Evolutionary conservation across 2,888 invertebrate species (phyloP), one percentile per base, ranked within the genome.

Genomic region (Aromia moschata): DNA sequence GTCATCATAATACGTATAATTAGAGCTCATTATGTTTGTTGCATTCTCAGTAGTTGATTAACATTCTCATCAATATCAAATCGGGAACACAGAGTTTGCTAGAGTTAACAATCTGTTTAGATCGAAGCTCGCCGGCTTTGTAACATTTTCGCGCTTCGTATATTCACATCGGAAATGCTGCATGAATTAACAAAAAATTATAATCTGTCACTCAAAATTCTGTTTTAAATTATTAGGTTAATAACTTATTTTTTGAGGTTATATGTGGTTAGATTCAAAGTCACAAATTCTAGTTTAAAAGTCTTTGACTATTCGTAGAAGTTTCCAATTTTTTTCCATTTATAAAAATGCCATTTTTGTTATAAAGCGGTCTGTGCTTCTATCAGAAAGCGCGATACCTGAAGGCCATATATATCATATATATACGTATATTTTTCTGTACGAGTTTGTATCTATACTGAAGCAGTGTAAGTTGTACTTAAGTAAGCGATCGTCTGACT

Each of bases 381-480:
- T n/a, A 25, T 25, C 25, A 25, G 4, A 25, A 3, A 5, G 25
- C 7, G 7, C 25, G 11, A 33, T 33, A 33, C 33, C 33, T 33
- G 33, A 33, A 33, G 33, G 33, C 10, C 11, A 33, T 11, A 33
- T 11, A 33, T 33, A 33, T 11, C n/a, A 11, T 33, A 33, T 2
- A 7, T 9, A 33, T 33, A 33, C 18, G 17, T 49, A 47, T 47
- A 18, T 20, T 37, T 20, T 49, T 37, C 11, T 49, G 37, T 37
- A 49, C 36, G 37, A 14, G 30, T 10, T 41, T 14, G 52, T 40
- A 40, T 30, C 17, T 18, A 52, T 16, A 37, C n/a, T 30, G 20
- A 3, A 3, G 18, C 20, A 52, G 18, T 52, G 15, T 37, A 17
- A 52, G 36, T 44, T 36, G 54, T 54, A 54, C 45, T 54, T 44